These are phyloP conservation scores for Ornithoptera priamus DNA, from an alignment of 2,888 invertebrate genomes.

Conservation along the genomic window DNA sequence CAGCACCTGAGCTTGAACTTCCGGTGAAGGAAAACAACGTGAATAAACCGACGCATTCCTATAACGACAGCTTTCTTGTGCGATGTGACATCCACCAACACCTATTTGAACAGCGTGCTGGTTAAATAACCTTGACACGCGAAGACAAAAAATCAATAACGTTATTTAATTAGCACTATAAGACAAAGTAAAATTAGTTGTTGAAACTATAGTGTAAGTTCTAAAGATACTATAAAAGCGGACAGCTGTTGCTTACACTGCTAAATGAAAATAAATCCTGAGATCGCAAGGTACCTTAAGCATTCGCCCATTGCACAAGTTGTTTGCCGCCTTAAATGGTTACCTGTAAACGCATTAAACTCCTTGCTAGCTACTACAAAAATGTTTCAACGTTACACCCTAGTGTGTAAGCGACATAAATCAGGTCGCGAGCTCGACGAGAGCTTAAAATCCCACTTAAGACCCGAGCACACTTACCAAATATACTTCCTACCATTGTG, in stretches of 20 bases:
- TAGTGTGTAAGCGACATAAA: constrained; percentile 30
- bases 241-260: neutral
- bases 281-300: constrained; percentile 6
- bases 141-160: no score
- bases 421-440: constrained; percentile 24
- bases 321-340: constrained; percentile 13
- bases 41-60: no score
- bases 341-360: constrained; percentile 27
- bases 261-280: neutral
- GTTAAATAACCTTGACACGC: no score
- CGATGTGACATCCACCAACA: no score
- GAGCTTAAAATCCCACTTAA: constrained; percentile 32
- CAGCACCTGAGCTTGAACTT: no score
- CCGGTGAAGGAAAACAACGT: no score
- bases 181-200: neutral
- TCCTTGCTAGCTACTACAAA: constrained; percentile 22
- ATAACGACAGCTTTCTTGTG: no score
- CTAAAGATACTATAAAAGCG: neutral
- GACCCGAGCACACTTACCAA: constrained; percentile 30
- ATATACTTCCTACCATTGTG: constrained; percentile 29
- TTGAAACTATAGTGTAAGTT: neutral
- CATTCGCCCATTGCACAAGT: constrained; percentile 15
- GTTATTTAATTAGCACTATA: neutral
- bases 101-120: no score
- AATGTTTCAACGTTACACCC: constrained; percentile 26